These are phyloP conservation scores for Decapterus maruadsi DNA, from an alignment of 2,797 vertebrate species.

Conservation along the genomic window DNA sequence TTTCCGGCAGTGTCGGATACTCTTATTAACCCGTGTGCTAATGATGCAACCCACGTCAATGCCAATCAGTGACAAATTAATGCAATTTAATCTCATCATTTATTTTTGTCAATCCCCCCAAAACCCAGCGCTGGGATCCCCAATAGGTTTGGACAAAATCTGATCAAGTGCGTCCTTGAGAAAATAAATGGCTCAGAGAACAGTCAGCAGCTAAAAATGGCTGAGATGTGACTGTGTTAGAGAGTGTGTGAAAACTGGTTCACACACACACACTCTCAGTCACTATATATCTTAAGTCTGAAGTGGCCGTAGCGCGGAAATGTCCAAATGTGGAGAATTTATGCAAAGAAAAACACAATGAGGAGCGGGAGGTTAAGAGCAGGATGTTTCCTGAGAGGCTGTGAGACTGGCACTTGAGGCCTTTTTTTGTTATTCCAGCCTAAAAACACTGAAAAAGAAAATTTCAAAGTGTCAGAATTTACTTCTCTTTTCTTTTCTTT, in stretches of 20 bases:
- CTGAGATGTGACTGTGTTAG: constrained; percentile 2
- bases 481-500: no score
- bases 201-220: constrained; percentile 8
- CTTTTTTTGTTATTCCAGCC: not conserved
- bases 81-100: constrained; percentile 13
- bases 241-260: not conserved
- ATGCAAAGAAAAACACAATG: constrained; percentile 25
- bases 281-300: constrained; percentile 21
- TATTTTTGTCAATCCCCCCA: constrained; percentile 4
- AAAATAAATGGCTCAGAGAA: constrained; percentile 16
- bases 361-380: constrained; percentile 40
- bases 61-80: constrained; percentile 26
- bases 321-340: constrained; percentile 40
- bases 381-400: no score
- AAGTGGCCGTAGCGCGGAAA: constrained; percentile 11
- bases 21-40: not conserved
- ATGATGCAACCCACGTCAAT: constrained; percentile 4
- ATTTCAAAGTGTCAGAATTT: no score
- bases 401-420: constrained; percentile 7
- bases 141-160: constrained; percentile 33
- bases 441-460: no score
- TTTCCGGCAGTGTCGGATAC: not conserved
- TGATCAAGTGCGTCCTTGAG: constrained; percentile 36
- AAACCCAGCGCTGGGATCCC: constrained; percentile 16
- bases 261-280: not conserved